phyloP scores from a whole-genome alignment of 2,113 vertebrate species.

The Indicator maculatus region DNA sequence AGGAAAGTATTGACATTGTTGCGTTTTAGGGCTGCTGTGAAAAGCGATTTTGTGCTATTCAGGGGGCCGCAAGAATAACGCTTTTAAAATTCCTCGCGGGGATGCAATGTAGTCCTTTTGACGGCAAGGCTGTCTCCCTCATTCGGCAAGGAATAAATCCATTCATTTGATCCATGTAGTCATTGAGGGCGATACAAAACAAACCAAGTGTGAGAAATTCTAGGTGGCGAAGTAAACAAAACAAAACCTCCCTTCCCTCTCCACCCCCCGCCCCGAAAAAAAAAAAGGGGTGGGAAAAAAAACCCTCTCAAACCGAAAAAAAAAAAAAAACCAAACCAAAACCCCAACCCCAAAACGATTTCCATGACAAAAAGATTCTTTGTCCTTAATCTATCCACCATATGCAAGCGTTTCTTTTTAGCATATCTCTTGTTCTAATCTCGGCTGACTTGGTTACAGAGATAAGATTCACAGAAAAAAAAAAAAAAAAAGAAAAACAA shows the following conservation, averaged over 20 bases:
- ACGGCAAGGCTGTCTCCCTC: slow-evolving; percentile 87
- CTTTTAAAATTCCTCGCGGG: slow-evolving; percentile 85
- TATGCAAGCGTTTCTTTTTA: slow-evolving; percentile 89
- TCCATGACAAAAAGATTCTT: slow-evolving; percentile 96
- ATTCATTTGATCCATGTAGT: slow-evolving; percentile 92
- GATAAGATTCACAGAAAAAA: slow-evolving; percentile 60
- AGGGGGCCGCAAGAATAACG: slow-evolving; percentile 80
- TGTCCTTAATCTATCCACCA: slow-evolving; percentile 89
- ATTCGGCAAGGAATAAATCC: slow-evolving; percentile 88
- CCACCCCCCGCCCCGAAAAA: too few species aligned
- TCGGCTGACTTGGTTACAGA: slow-evolving; percentile 77
- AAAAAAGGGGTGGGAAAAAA: slow-evolving; percentile 34
- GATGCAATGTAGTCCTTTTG: slow-evolving; percentile 87
- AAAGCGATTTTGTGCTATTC: slow-evolving; percentile 85
- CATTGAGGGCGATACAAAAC: slow-evolving; percentile 90
- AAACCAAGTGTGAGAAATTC: slow-evolving; percentile 97
- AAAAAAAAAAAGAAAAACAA: neutral
- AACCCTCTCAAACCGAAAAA: slow-evolving; percentile 32
- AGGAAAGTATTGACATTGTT: slow-evolving; percentile 82
- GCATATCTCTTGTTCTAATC: slow-evolving; percentile 83
- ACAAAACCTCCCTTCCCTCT: slow-evolving; percentile 59
- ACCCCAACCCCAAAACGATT: slow-evolving; percentile 76
- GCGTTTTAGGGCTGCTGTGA: slow-evolving; percentile 80
- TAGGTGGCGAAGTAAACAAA: slow-evolving; percentile 95
- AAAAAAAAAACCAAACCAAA: neutral